Evolutionary conservation across 1,140 invertebrate species (phyloP), one percentile per base, ranked within the genome.

Genomic region (Tetraneura akinire): DNA sequence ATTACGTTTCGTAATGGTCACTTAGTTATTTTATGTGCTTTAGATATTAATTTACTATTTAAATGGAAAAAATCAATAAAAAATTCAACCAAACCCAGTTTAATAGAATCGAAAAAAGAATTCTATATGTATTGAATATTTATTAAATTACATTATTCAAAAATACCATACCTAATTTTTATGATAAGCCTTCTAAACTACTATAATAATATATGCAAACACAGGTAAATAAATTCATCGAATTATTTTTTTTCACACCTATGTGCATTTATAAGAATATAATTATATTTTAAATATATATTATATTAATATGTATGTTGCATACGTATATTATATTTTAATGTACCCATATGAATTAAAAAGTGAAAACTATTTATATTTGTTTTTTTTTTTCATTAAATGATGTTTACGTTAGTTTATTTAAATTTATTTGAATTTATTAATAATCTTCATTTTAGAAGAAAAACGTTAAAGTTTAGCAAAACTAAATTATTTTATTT

Each of bases 91-190:
- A 37, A 37, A 8, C 8, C 32, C 3, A 13, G 32, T 37, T 66
- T 21, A 45, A n/a, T n/a, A n/a, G n/a, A n/a, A n/a, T 66, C 64
- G n/a, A 66, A 66, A 37, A n/a, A 66, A 66, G 42, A 45, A 66
- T 66, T 66, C n/a, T 45, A 18, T 66, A 66, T 10, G 10, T 66
- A 45, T 66, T 66, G 13, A 37, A 66, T 37, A n/a, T 37, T 18
- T n/a, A 62, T 64, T 64, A 66, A 32, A 66, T 42, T 14, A 23
- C 32, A 8, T 45, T 42, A 21, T 66, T 9, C 11, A n/a, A n/a
- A 64, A 37, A 64, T 32, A 66, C 5, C 9, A 11, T 14, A 14
- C 1, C n/a, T 66, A 4, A 23, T 21, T 42, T 64, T 10, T n/a
- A 42, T 13, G 21, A 21, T 21, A 66, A 21, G 4, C 64, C n/a